Percentiles rank a stretch among this genome's conserved stretches.
phyloP scores from a whole-genome alignment of 2,113 vertebrate genomes.

The Nerophis ophidion region DNA sequence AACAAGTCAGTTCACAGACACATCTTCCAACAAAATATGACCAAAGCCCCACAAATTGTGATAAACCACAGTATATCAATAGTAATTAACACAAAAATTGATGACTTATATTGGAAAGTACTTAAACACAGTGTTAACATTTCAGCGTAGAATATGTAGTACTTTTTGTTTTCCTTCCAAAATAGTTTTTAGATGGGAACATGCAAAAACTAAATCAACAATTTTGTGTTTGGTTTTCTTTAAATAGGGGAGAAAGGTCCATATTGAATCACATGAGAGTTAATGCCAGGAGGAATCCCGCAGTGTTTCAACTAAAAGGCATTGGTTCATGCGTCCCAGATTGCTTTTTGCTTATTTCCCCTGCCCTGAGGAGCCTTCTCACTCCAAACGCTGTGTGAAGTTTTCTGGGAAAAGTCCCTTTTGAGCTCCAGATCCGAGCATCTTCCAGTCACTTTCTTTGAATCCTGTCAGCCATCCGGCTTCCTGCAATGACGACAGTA shows the following conservation, averaged over 20 bases:
- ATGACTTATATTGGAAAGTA: background rate
- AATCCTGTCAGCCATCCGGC: slow-evolving; percentile 94
- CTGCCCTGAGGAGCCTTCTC: slow-evolving; percentile 27
- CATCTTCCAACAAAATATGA: background rate
- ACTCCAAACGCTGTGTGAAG: slow-evolving; percentile 82
- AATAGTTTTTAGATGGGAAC: slow-evolving; percentile 53
- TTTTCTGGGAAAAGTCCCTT: slow-evolving; percentile 97
- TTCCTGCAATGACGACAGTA: slow-evolving; percentile 71
- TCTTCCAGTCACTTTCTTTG: slow-evolving; percentile 85
- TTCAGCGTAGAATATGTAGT: background rate
- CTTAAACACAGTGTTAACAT: background rate
- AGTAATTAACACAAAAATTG: background rate
- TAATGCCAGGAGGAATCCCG: slow-evolving; percentile 28
- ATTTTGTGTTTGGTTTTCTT: slow-evolving; percentile 33
- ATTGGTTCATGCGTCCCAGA: slow-evolving; percentile 53
- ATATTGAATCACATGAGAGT: slow-evolving; percentile 61
- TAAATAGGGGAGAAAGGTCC: slow-evolving; percentile 45
- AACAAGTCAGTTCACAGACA: background rate
- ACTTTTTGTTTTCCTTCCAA: slow-evolving; percentile 41
- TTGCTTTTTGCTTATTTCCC: slow-evolving; percentile 29
- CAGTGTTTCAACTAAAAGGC: slow-evolving; percentile 31
- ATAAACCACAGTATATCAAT: background rate
- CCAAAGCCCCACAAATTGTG: too few species aligned
- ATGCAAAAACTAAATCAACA: slow-evolving; percentile 74
- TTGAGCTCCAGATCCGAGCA: slow-evolving; percentile 70